Evolutionary conservation across 2,888 invertebrate genomes (phyloP), one percentile per base, ranked within the genome.

Genomic region (Hydraecia micacea): DNA sequence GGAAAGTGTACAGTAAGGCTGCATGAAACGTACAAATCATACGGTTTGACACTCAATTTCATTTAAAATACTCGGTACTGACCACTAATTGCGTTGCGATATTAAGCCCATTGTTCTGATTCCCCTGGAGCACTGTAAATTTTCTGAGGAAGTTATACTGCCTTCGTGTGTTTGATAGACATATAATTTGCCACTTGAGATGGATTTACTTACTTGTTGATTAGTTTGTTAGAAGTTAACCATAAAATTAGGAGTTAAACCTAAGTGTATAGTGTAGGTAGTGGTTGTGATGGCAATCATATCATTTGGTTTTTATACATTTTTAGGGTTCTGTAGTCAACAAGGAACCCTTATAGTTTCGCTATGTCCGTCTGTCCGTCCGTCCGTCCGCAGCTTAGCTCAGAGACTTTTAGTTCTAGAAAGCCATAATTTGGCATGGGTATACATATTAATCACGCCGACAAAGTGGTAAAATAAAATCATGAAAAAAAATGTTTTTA

Each of bases 81-180:
- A 55, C 15, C 39, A 36, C 68, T 82, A 76, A 86, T 78, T 78
- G 49, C 52, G 71, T 71, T 72, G 36, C 71, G 67, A n/a, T 58
- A 58, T 69, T 73, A 39, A 36, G 18, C 25, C 55, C 55, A 76
- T 79, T 74, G 73, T 82, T 63, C 36, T 68, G 52, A 80, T 83
- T 80, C 60, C 85, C 85, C 82, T 15, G 7, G 81, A 58, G 85
- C 52, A 72, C 74, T 39, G 36, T 85, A 80, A 3, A 65, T 85
- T 72, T 85, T 75, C 68, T 65, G 36, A 42, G 28, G 21, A 65
- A 75, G 32, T 69, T 74, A 25, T 65, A 60, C 36, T 13, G 21
- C 36, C 28, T 52, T 49, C 42, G n/a, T 80, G 28, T 62, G 36
- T 60, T 75, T 46, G 42, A 15, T 63, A 68, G 66, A 68, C 60